A percentile compares a stretch with the other conserved stretches of the same genome.
These are phyloP conservation scores for Noctua fimbriata DNA, from an alignment of 2,888 invertebrate species.

Conservation along the genomic window DNA sequence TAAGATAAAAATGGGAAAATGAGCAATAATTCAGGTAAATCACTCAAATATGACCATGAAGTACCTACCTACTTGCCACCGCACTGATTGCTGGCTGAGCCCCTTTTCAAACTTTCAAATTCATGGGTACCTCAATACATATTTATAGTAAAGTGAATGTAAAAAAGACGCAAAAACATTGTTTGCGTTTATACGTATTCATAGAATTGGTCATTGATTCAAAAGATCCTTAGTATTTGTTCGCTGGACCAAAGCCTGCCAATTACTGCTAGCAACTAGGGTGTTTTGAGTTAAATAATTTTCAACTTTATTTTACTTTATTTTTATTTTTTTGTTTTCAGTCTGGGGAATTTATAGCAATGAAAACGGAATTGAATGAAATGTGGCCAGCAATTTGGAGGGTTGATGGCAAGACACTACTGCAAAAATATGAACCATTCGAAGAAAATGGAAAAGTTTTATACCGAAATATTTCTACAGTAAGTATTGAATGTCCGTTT, in stretches of 20 bases:
- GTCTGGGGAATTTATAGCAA: slow-evolving; percentile 97
- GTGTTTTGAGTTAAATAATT: neutral
- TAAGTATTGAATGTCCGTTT: slow-evolving; percentile 83
- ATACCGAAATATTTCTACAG: slow-evolving; percentile 96
- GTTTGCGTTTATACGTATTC: neutral
- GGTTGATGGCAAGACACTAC: slow-evolving; percentile 95
- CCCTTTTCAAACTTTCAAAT: neutral
- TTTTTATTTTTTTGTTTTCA: slow-evolving; percentile 80
- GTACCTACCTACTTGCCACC: neutral
- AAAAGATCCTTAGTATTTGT: neutral
- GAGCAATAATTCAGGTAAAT: neutral
- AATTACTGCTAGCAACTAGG: no score
- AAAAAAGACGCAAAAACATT: neutral
- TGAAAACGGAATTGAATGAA: slow-evolving; percentile 94
- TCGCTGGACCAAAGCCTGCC: neutral
- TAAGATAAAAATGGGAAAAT: neutral
- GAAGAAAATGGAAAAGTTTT: slow-evolving; percentile 95
- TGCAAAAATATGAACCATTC: slow-evolving; percentile 96
- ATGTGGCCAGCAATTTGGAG: slow-evolving; percentile 97
- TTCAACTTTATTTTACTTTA: neutral
- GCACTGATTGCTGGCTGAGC: neutral
- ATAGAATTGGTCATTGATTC: neutral
- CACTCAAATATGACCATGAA: neutral
- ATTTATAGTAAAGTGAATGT: neutral
- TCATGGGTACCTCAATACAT: neutral